These are phyloP conservation scores for Drosophila aff. DNA, from an alignment of 1,140 invertebrate genomes.

Conservation along the genomic window DNA sequence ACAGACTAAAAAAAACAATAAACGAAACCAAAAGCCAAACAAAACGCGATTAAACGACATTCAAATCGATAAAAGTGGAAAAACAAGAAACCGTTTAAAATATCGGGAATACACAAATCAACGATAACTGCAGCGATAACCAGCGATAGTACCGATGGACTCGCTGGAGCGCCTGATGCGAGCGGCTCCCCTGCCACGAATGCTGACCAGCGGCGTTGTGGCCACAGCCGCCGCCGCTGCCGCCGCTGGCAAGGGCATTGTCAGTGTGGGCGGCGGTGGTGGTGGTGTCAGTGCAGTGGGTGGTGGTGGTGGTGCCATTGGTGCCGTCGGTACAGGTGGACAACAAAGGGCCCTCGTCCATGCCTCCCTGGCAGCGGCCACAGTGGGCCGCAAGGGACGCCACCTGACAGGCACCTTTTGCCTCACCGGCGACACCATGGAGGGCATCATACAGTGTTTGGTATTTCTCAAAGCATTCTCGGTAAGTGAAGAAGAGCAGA, in stretches of 20 bases:
- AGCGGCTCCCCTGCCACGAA: slow-evolving; percentile 88
- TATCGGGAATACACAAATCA: slow-evolving; percentile 20
- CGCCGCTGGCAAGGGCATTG: slow-evolving; percentile 85
- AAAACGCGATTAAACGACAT: slow-evolving; percentile 20
- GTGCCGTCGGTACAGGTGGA: slow-evolving; percentile 27
- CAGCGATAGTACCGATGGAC: slow-evolving; percentile 86
- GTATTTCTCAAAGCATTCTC: slow-evolving; percentile 96
- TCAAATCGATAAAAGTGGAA: slow-evolving; percentile 13
- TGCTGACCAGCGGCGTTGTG: slow-evolving; percentile 88
- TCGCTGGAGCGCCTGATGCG: slow-evolving; percentile 91
- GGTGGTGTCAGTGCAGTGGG: slow-evolving; percentile 81
- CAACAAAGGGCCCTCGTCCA: slow-evolving; percentile 90
- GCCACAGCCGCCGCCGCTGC: slow-evolving; percentile 86
- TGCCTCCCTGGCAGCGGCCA: slow-evolving; percentile 90
- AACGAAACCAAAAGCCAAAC: slow-evolving; percentile 28
- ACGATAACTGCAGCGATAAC: slow-evolving; percentile 15
- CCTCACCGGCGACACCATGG: slow-evolving; percentile 95
- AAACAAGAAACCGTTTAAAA: not conserved
- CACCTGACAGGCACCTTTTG: slow-evolving; percentile 94
- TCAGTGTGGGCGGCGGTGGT: slow-evolving; percentile 68
- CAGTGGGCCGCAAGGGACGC: slow-evolving; percentile 90
- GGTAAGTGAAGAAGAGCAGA: slow-evolving; percentile 88
- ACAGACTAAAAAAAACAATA: slow-evolving; percentile 46
- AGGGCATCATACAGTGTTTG: slow-evolving; percentile 95
- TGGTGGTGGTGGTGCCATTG: slow-evolving; percentile 47